Conservation (phyloP, 1,140 invertebrate genomes). For the Drosophila albomicans region DNA sequence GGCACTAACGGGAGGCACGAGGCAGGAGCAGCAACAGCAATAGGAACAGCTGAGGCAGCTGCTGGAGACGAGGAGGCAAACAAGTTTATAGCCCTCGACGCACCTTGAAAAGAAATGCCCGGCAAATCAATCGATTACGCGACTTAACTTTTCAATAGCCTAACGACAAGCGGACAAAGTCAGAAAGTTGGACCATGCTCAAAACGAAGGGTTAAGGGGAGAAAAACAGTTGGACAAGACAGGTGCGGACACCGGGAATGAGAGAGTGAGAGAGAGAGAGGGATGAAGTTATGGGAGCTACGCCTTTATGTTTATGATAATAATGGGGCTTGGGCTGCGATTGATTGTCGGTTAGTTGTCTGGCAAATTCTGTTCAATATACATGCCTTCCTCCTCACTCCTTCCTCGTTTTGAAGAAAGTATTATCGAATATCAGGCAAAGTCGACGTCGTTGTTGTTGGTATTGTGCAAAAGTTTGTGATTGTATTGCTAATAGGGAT, state of each 20-base stretch:
- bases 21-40: background rate
- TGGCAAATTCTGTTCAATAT: conserved; percentile 55
- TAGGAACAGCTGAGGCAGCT: background rate
- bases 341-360: conserved; percentile 62
- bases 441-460: conserved; percentile 22
- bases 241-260: background rate
- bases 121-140: conserved; percentile 84
- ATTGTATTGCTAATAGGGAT: conserved; percentile 61
- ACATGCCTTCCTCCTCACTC: background rate
- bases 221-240: background rate
- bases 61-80: conserved; percentile 10
- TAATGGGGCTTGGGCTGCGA: conserved; percentile 56
- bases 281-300: conserved; percentile 12
- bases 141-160: conserved; percentile 84
- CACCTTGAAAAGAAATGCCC: conserved; percentile 74
- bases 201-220: conserved; percentile 17
- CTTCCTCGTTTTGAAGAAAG: background rate
- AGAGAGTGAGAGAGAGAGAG: background rate
- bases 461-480: conserved; percentile 46
- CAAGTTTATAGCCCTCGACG: conserved; percentile 67
- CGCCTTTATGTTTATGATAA: conserved; percentile 76
- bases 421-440: conserved; percentile 21
- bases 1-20: conserved; percentile 4
- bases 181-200: background rate
- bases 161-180: conserved; percentile 56